Percentiles rank a stretch among this genome's conserved stretches.
Evolutionary conservation across 2,113 vertebrate genomes (phyloP).

Genomic region (Conger conger): DNA sequence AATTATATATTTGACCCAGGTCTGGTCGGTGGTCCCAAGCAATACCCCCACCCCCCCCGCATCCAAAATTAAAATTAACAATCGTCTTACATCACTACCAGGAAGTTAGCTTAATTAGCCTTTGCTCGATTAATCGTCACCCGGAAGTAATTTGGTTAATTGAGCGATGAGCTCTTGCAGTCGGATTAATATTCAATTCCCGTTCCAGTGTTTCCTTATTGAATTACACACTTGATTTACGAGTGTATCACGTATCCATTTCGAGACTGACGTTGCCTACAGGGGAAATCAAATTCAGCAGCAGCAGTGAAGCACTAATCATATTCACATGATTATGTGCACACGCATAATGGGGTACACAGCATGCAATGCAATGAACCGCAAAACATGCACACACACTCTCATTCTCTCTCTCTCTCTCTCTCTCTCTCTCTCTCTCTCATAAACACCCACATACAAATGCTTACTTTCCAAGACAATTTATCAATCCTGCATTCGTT

Average conservation of each 20-base stretch:
- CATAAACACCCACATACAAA: not conserved
- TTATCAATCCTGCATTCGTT: not conserved
- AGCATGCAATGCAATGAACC: not conserved
- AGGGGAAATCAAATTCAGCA: not conserved
- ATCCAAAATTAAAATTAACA: not conserved
- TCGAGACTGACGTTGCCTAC: not conserved
- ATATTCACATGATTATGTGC: slow-evolving; percentile 1
- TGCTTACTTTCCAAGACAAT: not conserved
- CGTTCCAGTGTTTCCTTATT: not conserved
- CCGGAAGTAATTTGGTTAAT: not conserved
- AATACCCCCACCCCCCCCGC: no score
- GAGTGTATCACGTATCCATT: not conserved
- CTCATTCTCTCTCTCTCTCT: not conserved
- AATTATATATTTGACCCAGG: no score
- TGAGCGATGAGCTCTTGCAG: not conserved
- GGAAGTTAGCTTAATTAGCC: not conserved
- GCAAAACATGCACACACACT: not conserved
- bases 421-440: not conserved
- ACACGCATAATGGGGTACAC: not conserved
- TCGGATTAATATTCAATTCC: not conserved
- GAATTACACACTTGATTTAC: slow-evolving; percentile 6
- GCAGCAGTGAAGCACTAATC: not conserved
- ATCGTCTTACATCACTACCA: not conserved
- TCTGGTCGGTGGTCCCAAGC: no score
- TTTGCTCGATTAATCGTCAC: not conserved